Evolutionary conservation across 2,113 vertebrate genomes (phyloP).

Genomic region (Oryzias melastigma): DNA sequence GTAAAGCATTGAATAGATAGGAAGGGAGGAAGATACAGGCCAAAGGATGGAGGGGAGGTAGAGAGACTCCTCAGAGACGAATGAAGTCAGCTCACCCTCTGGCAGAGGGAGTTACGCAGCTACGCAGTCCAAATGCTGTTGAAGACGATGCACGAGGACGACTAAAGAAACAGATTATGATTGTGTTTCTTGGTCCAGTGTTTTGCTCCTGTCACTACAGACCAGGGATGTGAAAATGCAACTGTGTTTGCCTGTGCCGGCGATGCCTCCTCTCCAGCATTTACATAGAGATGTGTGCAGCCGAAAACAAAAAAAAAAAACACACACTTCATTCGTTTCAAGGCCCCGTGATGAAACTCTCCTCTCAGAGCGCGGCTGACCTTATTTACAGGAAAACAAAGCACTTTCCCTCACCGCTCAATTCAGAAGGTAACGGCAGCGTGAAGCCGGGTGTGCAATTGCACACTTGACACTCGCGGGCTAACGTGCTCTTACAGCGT

Average conservation of each 20-base stretch:
- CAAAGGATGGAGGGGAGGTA: constrained; percentile 29
- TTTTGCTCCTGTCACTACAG: constrained; percentile 54
- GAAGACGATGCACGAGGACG: constrained; percentile 18
- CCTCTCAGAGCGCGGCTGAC: constrained; percentile 31
- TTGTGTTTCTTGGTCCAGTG: constrained; percentile 34
- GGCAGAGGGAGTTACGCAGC: constrained; percentile 46
- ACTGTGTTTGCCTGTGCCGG: constrained; percentile 9
- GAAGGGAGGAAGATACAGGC: constrained; percentile 44
- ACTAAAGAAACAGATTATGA: constrained; percentile 16
- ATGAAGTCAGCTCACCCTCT: constrained; percentile 69
- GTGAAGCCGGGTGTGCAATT: constrained; percentile 16
- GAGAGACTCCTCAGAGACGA: constrained; percentile 52
- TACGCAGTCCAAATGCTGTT: constrained; percentile 31
- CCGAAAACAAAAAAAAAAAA: constrained; percentile 40
- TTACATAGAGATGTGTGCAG: constrained; percentile 45
- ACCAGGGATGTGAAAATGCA: constrained; percentile 51
- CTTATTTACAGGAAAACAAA: constrained; percentile 12
- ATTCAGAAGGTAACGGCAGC: constrained; percentile 26
- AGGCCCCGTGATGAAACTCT: constrained; percentile 62
- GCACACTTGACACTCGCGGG: constrained; percentile 20
- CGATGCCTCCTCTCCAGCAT: constrained; percentile 28
- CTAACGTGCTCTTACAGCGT: neutral
- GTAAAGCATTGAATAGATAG: constrained; percentile 60
- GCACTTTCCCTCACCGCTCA: constrained; percentile 28
- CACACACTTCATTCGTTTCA: constrained; percentile 55